Evolutionary conservation across 92 coral and sea anemone species (phyloP).

Genomic region (Muricea muricata): DNA sequence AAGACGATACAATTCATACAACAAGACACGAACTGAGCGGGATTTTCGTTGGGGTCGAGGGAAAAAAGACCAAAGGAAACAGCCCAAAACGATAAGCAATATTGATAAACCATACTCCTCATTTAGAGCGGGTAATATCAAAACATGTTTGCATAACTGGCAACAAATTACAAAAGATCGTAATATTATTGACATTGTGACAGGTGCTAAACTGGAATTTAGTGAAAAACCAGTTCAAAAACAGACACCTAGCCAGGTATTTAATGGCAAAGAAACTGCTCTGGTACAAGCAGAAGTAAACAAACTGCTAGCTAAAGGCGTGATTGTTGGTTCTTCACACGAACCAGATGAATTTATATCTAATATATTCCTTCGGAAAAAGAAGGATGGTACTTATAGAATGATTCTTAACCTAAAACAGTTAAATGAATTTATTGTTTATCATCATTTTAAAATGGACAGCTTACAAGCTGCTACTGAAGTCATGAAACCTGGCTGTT

Average conservation of each 20-base stretch:
- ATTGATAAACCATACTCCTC: background rate
- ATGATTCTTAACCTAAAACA: conserved; percentile 61
- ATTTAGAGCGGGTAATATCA: conserved; percentile 46
- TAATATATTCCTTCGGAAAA: conserved; percentile 63
- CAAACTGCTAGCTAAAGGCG: conserved; percentile 57
- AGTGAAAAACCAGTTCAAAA: background rate
- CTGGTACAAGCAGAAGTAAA: conserved; percentile 58
- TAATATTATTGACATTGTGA: conserved; percentile 46
- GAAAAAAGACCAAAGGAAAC: conserved; percentile 2
- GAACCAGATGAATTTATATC: conserved; percentile 58
- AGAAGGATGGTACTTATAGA: conserved; percentile 65
- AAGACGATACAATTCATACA: conserved; percentile 33
- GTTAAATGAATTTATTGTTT: conserved; percentile 48
- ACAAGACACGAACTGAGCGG: conserved; percentile 23
- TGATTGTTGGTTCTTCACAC: conserved; percentile 28
- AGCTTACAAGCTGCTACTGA: conserved; percentile 57
- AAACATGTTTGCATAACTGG: conserved; percentile 33
- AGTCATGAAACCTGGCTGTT: conserved; percentile 68
- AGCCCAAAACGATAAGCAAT: conserved; percentile 7
- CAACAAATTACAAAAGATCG: conserved; percentile 38
- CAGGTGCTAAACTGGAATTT: conserved; percentile 65
- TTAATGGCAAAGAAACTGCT: conserved; percentile 50
- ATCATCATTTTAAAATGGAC: conserved; percentile 75
- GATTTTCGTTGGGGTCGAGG: conserved; percentile 9
- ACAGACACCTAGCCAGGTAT: conserved; percentile 15